Base-by-base conservation (phyloP, 2,797 vertebrate species). In the Arctocebus calabarensis region DNA sequence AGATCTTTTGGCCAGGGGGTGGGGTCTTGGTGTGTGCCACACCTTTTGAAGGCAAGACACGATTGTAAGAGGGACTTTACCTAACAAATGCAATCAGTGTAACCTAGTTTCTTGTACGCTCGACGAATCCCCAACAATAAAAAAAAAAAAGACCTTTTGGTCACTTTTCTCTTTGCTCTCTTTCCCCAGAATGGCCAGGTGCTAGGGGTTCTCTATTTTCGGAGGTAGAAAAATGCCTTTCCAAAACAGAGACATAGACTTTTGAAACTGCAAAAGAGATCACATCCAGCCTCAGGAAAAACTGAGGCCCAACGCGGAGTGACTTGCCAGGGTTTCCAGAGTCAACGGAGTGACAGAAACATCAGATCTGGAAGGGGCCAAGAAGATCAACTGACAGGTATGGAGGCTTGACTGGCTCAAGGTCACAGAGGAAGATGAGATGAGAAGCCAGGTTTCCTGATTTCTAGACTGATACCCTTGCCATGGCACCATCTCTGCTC, bases 361-460 rank as follows among this genome's bases (percentile, higher is more conserved):
- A 34, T 57, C 73, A 90, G 37, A 62, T 13, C 45, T 52, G 68
- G 77, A 90, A 84, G 71, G 84, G 84, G 52, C 22, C 79, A 79
- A 52, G 57, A 57, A 83, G 88, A 89, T 82, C 87, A 81, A 16
- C 45, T 74, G 71, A 57, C 29, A 10, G 61, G 48, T 77, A 48
- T 57, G 52, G 37, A 94, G 29, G 57, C 0, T 1, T 23, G 74
- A 90, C 59, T 52, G 59, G 86, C 71, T 82, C 94, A 93, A 97
- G 95, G 96, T 96, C 97, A 97, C 37, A 32, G 62, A 43, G 59
- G 64, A 40, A 70, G 57, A 34, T 43, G 23, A 83, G 59, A 52
- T 14, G 73, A 83, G 68, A 89, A 86, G 55, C 40, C 90, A 40
- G 11, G 70, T 71, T 71, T 73, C 55, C 88, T 70, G 83, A 92